Evolutionary conservation across 2,113 vertebrate genomes (phyloP), one percentile per base, ranked within the genome.

Genomic region (Hucho hucho): DNA sequence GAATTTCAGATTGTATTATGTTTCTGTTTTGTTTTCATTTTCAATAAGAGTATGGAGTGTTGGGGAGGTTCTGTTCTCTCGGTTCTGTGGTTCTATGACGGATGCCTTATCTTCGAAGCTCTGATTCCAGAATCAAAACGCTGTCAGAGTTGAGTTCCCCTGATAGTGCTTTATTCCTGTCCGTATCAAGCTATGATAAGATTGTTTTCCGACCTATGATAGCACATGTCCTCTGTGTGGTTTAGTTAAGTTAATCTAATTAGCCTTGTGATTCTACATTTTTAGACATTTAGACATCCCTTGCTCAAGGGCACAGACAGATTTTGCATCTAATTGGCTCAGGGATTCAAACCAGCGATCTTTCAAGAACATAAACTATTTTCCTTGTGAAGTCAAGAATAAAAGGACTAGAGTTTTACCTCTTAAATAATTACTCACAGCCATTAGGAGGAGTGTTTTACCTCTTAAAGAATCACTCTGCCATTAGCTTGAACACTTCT

Each of bases 41-140:
- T 9, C 70, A 86, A 91, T 88, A 87, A 78, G 67, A 88, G 82
- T 32, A 46, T 66, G 53, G 72, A 82, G 75, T 84, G 76, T 67
- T 78, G 81, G 32, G 76, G 72, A 59, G 29, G 65, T 75, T 80
- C 72, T 64, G 72, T 46, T 53, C 26, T 32, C 18, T 70, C 83
- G 80, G 46, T 47, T 47, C 46, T 12, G 6, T 16, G 49, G 70
- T 75, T 86, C 79, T 79, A 58, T 78, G 71, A 75, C 81, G 84
- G 76, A 89, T 90, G 75, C 74, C 59, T 53, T 82, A 89, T 91
- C 89, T 90, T 85, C 70, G 90, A 89, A 90, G 86, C 90, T 85
- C 77, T 25, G 78, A 86, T 83, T 81, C 75, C 82, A 72, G 66
- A 87, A 88, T 89, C 84, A 89, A 88, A 88, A 91, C 83, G 83